Percentiles rank a stretch among this genome's conserved stretches.
Evolutionary conservation across 2,113 vertebrate species (phyloP).

Genomic region (Chaetodon auriga): DNA sequence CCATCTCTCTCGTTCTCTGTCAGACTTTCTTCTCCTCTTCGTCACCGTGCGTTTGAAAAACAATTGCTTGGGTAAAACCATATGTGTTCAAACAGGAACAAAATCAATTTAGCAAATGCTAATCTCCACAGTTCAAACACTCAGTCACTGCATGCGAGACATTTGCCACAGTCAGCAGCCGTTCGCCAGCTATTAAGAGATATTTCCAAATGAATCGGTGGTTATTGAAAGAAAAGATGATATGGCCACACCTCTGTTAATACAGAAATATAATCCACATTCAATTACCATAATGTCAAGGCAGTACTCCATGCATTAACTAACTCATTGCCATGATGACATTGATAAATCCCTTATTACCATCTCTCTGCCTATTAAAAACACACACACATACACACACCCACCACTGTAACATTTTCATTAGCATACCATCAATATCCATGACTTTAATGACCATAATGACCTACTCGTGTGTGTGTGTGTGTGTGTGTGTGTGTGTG

Average conservation of each 20-base stretch:
- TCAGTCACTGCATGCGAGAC: neutral
- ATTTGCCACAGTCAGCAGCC: neutral
- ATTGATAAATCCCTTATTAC: conserved; percentile 49
- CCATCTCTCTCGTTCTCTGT: conserved; percentile 61
- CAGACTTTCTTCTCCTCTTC: conserved; percentile 48
- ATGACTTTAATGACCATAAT: conserved; percentile 52
- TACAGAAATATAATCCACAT: conserved; percentile 26
- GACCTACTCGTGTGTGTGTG: conserved; percentile 5
- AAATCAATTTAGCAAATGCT: conserved; percentile 29
- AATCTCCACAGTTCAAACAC: conserved; percentile 18
- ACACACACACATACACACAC: conserved; percentile 12
- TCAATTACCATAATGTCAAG: conserved; percentile 39
- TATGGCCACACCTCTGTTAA: conserved; percentile 15
- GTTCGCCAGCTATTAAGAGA: neutral
- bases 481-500: neutral
- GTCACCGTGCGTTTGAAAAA: conserved; percentile 40
- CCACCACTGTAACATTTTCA: conserved; percentile 11
- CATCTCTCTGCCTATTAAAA: conserved; percentile 32
- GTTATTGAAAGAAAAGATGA: conserved; percentile 22
- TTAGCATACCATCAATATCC: conserved; percentile 43
- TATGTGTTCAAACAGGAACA: conserved; percentile 11
- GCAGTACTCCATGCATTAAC: conserved; percentile 15
- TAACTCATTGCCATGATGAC: conserved; percentile 23
- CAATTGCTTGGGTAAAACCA: conserved; percentile 20
- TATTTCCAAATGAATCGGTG: conserved; percentile 6